Conservation (phyloP, 2,888 invertebrate genomes). For the Dastarcus helophoroides region DNA sequence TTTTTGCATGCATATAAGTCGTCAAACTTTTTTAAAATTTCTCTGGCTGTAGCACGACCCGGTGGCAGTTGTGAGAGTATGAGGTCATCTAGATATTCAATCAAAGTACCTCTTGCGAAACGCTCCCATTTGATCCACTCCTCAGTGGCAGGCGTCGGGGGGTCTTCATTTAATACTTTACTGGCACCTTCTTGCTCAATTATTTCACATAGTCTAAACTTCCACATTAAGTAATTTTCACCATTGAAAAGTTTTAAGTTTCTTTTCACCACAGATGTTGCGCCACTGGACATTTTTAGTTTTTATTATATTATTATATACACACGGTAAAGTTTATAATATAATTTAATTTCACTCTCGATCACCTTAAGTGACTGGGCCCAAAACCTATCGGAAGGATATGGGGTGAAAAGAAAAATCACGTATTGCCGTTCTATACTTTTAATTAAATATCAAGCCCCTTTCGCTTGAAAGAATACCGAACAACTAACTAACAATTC, state of each 20-base stretch:
- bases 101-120: constrained; percentile 11
- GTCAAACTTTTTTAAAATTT: constrained; percentile 13
- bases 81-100: constrained; percentile 13
- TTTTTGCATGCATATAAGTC: constrained; percentile 11
- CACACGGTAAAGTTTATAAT: too few species aligned
- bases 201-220: constrained; percentile 12
- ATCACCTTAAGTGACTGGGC: too few species aligned
- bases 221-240: constrained; percentile 13
- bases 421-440: too few species aligned
- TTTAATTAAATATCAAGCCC: too few species aligned
- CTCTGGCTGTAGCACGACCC: constrained; percentile 10
- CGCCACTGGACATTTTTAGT: constrained; percentile 13
- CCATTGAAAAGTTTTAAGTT: constrained; percentile 13
- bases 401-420: too few species aligned
- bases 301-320: too few species aligned
- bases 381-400: too few species aligned
- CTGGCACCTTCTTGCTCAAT: constrained; percentile 12
- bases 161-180: constrained; percentile 11
- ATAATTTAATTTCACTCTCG: too few species aligned
- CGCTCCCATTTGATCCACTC: constrained; percentile 12
- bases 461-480: too few species aligned
- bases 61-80: too few species aligned
- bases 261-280: constrained; percentile 9
- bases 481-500: too few species aligned
- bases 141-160: constrained; percentile 9